Base-by-base conservation (phyloP, 2,888 invertebrate genomes). In the Pheosia gnoma region DNA sequence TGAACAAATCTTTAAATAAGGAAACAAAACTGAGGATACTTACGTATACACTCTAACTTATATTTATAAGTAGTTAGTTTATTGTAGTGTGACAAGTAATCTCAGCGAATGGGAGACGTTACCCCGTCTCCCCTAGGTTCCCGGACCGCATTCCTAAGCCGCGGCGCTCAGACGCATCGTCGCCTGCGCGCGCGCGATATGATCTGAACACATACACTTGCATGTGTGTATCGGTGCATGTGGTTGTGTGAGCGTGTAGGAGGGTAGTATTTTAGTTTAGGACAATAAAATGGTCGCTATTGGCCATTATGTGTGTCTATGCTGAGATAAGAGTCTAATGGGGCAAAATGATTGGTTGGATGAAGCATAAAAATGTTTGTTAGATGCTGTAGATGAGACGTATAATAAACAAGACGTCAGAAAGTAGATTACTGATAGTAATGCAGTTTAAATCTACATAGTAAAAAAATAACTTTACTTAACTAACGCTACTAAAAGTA, bases 131-230 rank as follows among this genome's bases (percentile, higher is more conserved):
- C 56, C 39, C 11, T 55, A 39, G 11, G 25, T 57, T 59, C 73
- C 67, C 63, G 66, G 77, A 81, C 86, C 80, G 77, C 89, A 89
- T 89, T 89, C 89, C 89, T 68, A 65, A 63, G 79, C 71, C 72
- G 69, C 71, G 68, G 81, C 61, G 67, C 66, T 74, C 84, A 90
- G 90, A 90, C 90, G 79, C 68, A 60, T 66, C 83, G 90, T 77
- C 90, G 90, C 89, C 90, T 71, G 75, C 71, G 66, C 74, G 66
- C 66, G 67, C 74, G 65, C 72, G n/a, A 73, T 68, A 65, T 62
- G 60, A 57, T 45, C 57, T 25, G 25, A 43, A 13, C 36, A 9
- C 7, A 10, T 54, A 10, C 25, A 25, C 25, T 25, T 5, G 54
- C 10, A 4, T 38, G 54, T 54, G 54, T 37, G 11, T 38, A 38